Base-by-base conservation (phyloP, 2,888 invertebrate species). In the Apodemia mormo region DNA sequence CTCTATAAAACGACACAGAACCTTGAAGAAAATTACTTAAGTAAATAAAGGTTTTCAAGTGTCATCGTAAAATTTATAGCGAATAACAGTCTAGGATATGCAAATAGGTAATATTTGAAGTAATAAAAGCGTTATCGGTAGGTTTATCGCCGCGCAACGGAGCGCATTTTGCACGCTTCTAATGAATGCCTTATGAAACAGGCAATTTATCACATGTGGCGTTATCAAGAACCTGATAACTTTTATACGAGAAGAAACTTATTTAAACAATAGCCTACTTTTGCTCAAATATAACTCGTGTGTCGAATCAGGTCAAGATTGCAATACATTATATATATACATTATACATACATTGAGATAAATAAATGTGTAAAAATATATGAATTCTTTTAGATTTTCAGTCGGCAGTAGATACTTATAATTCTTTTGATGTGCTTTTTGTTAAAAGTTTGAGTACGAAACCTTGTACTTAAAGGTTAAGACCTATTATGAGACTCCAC, bases 181-280 rank as follows among this genome's bases (percentile, higher is more conserved):
- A 93, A 92, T 93, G 92, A 93, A 93, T 86, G 92, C 90, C 90
- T 85, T 90, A 92, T 92, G 90, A 93, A 92, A 91, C 90, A 91
- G 91, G 89, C 89, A 92, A 92, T 92, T 92, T 92, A 92, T 92
- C 90, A 92, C 91, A 92, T 90, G 79, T 79, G 75, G 82, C 88
- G 89, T 92, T 92, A 91, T 92, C 91, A 90, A 82, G 83, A 81
- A 86, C 82, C 83, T 90, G 88, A 88, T 90, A 91, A 89, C 85
- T 85, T 84, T 88, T 88, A 89, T 90, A 89, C 82, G 82, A 86
- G 64, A 64, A 85, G 82, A 85, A 90, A 88, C 82, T 83, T 81
- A 86, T 83, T 84, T 83, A 85, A 87, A 89, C 87, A 89, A 88
- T 87, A 80, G 85, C 82, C 74, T 80, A 54, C 33, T 33, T 45